Evolutionary conservation across 2,113 vertebrate genomes (phyloP), one percentile per base, ranked within the genome.

Genomic region (Oncorhynchus tshawytscha): DNA sequence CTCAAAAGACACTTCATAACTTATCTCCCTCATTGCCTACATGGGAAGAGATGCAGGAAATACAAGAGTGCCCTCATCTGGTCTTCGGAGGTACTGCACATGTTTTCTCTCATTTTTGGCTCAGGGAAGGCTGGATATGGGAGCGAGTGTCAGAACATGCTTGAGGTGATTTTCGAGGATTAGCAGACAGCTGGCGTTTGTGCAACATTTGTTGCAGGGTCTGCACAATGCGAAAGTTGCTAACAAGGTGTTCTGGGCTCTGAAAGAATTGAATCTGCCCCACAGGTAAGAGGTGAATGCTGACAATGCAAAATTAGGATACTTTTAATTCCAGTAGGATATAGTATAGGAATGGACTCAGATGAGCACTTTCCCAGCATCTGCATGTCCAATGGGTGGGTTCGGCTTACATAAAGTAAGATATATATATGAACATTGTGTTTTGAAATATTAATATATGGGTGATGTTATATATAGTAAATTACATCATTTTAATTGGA

Each of bases 141-240:
- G 81, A 74, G 74, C 82, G 78, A 86, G 76, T 83, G 85, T 83
- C 88, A 84, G 79, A 67, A 74, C 83, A 83, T 78, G 81, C 83
- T 90, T 70, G 85, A 84, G 84, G 85, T 89, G 86, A 88, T 88
- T 88, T 87, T 74, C 78, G 80, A 71, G 76, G 73, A 77, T 86
- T 87, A 75, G 73, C 54, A 84, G 87, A 87, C 80, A 74, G 80
- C 79, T 84, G 74, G 71, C 74, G 84, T 80, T 82, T 73, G 80
- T 82, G 69, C 85, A 87, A 84, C 91, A 87, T 51, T 85, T 80
- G 84, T 86, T 88, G 91, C 87, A 80, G 78, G 86, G 77, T 88
- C 79, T 82, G 88, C 88, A 87, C 81, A 90, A 86, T 25, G 39
- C 67, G 78, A 77, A 81, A 80, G 80, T 82, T 72, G 78, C 78